These are phyloP conservation scores for Idris sp. DNA, from an alignment of 1,140 invertebrate genomes.

Conservation along the genomic window DNA sequence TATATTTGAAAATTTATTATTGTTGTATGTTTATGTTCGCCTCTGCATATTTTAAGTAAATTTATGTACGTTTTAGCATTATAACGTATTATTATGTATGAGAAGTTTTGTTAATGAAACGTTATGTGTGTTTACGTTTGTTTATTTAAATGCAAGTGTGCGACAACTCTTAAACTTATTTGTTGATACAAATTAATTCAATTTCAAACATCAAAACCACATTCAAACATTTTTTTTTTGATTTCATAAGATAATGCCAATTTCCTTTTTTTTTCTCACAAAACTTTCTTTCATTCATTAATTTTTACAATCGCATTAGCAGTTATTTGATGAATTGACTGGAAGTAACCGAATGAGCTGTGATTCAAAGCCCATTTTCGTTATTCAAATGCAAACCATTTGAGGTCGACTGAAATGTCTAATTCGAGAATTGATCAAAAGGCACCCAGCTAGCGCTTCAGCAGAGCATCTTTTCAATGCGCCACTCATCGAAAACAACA, in stretches of 20 bases:
- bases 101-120: constrained; percentile 43
- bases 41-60: constrained; percentile 40
- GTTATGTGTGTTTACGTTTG: constrained; percentile 24
- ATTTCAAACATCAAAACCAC: constrained; percentile 20
- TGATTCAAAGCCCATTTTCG: constrained; percentile 17
- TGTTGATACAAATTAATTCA: constrained; percentile 23
- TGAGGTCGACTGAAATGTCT: constrained; percentile 23
- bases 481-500: constrained; percentile 42
- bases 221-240: constrained; percentile 1
- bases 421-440: constrained; percentile 51
- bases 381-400: constrained; percentile 54
- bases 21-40: constrained; percentile 31
- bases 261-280: background rate
- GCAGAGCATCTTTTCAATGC: constrained; percentile 36
- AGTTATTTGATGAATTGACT: constrained; percentile 22
- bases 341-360: constrained; percentile 26
- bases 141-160: constrained; percentile 33
- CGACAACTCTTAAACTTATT: constrained; percentile 18
- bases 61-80: constrained; percentile 41
- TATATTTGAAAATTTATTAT: constrained; percentile 46
- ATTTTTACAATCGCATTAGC: constrained; percentile 26
- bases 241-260: too few species aligned
- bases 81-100: constrained; percentile 33
- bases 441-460: constrained; percentile 24
- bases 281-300: constrained; percentile 1